Base-by-base conservation (phyloP, 2,113 vertebrate species). In the Nerophis ophidion region DNA sequence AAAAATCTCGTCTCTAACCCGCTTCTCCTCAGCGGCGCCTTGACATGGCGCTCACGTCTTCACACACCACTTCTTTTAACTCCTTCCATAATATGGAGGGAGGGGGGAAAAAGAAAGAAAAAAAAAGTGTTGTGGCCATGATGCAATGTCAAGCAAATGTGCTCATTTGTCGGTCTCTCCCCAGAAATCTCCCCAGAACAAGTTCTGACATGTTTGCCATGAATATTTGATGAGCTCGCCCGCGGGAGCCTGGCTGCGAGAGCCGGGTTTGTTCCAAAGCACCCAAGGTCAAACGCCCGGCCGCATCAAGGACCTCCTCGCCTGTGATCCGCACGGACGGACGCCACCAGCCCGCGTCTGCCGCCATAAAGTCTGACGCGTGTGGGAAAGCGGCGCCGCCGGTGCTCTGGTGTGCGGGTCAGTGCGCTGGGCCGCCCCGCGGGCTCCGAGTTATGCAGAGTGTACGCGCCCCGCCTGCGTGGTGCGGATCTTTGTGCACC, bases 81-180 rank as follows among this genome's bases (percentile, higher is more conserved):
- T 74, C 64, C 63, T 70, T 79, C 49, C 68, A 80, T 81, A 59
- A 80, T 56, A 76, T 72, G 26, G 73, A 78, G 76, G 78, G 19
- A 26, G 19, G 19, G 19, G 19, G 19, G 19, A 26, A 26, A 26
- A 26, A 26, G 3, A 26, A 26, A 26, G 3, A 26, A 26, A 26
- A 3, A 26, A 26, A 74, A 75, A 9, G 63, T 69, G 70, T 79
- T 68, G 67, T 67, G 63, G 71, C 65, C 65, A 72, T 86, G 81
- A 86, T 79, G 84, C 82, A 86, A 86, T 35, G 68, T 81, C 81
- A 79, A 77, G 84, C 70, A 83, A 84, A 84, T 82, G 77, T 76
- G 70, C 70, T 81, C 78, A 83, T 86, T 84, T 81, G 79, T 84
- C 77, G 70, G 77, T 83, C 73, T 71, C 19, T 62, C 8, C 63